Evolutionary conservation across 2,888 invertebrate species (phyloP).

Genomic region (Drosophila eohydei): DNA sequence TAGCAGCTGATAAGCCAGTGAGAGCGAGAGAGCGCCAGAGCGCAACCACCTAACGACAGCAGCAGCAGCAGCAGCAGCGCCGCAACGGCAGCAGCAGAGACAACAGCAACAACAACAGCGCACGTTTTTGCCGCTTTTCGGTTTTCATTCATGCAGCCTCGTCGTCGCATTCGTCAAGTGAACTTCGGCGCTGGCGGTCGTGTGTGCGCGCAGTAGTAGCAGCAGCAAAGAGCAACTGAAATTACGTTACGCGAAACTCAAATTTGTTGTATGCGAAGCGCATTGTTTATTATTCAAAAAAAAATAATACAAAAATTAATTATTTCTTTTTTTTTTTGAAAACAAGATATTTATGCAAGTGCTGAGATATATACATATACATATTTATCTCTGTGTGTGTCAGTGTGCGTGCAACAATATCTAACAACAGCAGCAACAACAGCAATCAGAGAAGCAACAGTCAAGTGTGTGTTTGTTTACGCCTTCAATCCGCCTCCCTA

Average conservation of each 20-base stretch:
- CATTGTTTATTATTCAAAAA: slow-evolving; percentile 42
- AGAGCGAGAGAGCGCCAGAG: slow-evolving; percentile 52
- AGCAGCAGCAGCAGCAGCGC: slow-evolving; percentile 22
- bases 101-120: slow-evolving; percentile 22
- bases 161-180: slow-evolving; percentile 72
- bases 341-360: slow-evolving; percentile 46
- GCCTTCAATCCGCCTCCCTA: slow-evolving; percentile 7
- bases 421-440: slow-evolving; percentile 24
- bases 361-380: slow-evolving; percentile 1
- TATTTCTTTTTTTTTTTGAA: slow-evolving; percentile 31
- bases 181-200: slow-evolving; percentile 82
- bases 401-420: slow-evolving; percentile 38
- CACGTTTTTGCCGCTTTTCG: slow-evolving; percentile 41
- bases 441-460: slow-evolving; percentile 16
- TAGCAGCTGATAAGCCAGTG: slow-evolving; percentile 57
- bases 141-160: slow-evolving; percentile 65
- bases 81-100: slow-evolving; percentile 16
- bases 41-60: slow-evolving; percentile 54
- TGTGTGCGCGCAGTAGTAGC: slow-evolving; percentile 64
- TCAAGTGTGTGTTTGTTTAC: slow-evolving; percentile 27
- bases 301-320: not conserved
- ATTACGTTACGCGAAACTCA: slow-evolving; percentile 53
- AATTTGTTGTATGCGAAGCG: slow-evolving; percentile 42
- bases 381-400: slow-evolving; percentile 12
- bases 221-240: slow-evolving; percentile 24